These are phyloP conservation scores for Cavia porcellus DNA, from an alignment of 2,113 vertebrate genomes.

Conservation along the genomic window DNA sequence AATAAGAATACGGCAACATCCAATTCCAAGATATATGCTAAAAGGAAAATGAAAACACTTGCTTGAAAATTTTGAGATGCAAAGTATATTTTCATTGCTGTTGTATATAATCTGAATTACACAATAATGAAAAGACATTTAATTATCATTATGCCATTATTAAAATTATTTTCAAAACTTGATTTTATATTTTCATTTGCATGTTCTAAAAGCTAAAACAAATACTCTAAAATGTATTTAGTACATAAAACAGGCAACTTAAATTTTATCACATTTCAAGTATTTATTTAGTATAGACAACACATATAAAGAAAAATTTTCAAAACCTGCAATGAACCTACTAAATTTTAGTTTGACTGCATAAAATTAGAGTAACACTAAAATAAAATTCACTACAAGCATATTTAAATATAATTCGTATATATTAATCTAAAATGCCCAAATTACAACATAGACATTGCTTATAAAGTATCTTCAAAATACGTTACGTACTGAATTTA, in stretches of 20 bases:
- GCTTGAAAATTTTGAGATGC: not conserved
- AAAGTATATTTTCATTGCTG: not conserved
- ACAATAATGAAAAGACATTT: not conserved
- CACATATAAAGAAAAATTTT: conserved; percentile 2
- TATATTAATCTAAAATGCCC: not conserved
- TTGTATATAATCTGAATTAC: not conserved
- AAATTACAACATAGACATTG: conserved; percentile 33
- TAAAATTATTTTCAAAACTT: conserved; percentile 3
- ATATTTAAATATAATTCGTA: conserved; percentile 46
- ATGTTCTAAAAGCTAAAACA: conserved; percentile 28
- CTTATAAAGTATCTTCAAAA: conserved; percentile 46
- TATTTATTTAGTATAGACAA: conserved; percentile 33
- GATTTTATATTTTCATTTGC: conserved; percentile 23
- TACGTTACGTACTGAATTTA: not conserved
- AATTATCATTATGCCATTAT: not conserved
- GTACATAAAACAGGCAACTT: not conserved
- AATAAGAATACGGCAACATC: conserved; percentile 85
- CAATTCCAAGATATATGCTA: conserved; percentile 54
- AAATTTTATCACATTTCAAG: conserved; percentile 37
- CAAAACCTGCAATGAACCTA: not conserved
- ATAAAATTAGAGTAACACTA: conserved; percentile 33
- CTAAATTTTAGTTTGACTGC: not conserved
- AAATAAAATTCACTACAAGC: not conserved
- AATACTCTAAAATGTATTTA: not conserved
- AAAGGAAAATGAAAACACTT: conserved; percentile 55